Evolutionary conservation across 2,888 invertebrate genomes (phyloP), one percentile per base, ranked within the genome.

Genomic region (Copidosoma aretas): DNA sequence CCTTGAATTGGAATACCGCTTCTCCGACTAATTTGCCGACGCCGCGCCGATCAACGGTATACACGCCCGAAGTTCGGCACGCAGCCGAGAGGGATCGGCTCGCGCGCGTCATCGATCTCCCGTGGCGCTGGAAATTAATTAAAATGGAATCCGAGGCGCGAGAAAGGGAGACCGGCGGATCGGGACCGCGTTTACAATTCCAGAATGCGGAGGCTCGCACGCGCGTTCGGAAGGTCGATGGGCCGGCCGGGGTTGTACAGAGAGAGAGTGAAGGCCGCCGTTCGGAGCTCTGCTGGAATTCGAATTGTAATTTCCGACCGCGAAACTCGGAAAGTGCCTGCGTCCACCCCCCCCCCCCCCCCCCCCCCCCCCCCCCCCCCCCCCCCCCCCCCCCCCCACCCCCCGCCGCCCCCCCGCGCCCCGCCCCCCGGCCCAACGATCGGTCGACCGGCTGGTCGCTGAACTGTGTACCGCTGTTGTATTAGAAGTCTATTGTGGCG

Each of bases 251-350:
- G 8, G 43, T 14, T 41, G 41, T 41, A 49, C 60, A 56, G 41
- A 17, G 51, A 21, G 63, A 41, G 54, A 60, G 67, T 49, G 69
- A 63, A 66, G 51, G 61, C 70, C 72, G 72, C 64, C 65, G 72
- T 72, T n/a, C 66, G 62, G 68, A 73, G n/a, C n/a, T n/a, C 72
- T 69, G 74, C 68, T 74, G 80, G 80, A 82, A 81, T 81, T 79
- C 79, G 80, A 81, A 81, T 79, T 78, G 79, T 80, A 79, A 81
- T 81, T 79, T 81, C 80, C 78, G 78, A 80, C 79, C 78, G 77
- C 78, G 78, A 77, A 77, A 80, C 78, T 79, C 77, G 74, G 54
- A 74, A 73, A 75, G 76, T 70, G 60, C 53, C 43, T 46, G n/a
- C n/a, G n/a, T n/a, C n/a, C n/a, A n/a, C n/a, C n/a, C n/a, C n/a